A percentile compares a stretch with the other conserved stretches of the same genome.
These are phyloP conservation scores for Diplodus puntazzo DNA, from an alignment of 2,797 vertebrate species.

Conservation along the genomic window DNA sequence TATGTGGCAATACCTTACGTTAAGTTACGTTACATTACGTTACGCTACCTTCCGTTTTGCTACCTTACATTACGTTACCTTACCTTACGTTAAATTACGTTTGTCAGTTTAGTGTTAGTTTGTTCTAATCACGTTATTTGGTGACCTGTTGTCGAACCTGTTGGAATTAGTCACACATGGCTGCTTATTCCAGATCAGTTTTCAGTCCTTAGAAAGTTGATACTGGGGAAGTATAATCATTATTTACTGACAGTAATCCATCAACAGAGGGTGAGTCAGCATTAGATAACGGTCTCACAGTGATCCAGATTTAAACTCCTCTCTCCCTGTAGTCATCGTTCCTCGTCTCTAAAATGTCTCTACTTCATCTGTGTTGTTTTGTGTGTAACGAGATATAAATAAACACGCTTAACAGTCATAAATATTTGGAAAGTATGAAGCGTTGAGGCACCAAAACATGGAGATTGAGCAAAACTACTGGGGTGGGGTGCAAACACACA, in stretches of 20 bases:
- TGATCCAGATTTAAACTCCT: not conserved
- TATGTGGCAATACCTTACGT: no score
- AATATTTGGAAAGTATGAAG: constrained; percentile 20
- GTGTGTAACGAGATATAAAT: constrained; percentile 6
- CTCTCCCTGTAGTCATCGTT: not conserved
- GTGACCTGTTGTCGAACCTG: not conserved
- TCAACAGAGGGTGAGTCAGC: not conserved
- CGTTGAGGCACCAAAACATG: constrained; percentile 37
- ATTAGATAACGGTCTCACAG: not conserved
- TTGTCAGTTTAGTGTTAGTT: not conserved
- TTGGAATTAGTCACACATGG: not conserved
- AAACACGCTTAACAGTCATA: not conserved
- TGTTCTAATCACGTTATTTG: not conserved
- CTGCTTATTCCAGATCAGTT: not conserved
- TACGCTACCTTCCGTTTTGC: no score
- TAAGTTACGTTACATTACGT: no score
- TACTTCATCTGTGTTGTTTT: not conserved
- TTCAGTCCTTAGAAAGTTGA: constrained; percentile 4
- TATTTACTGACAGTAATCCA: not conserved
- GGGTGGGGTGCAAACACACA: not conserved
- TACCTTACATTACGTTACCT: no score
- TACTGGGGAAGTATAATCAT: not conserved
- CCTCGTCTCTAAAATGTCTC: not conserved
- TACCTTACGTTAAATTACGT: no score
- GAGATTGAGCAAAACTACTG: constrained; percentile 31